phyloP scores from a whole-genome alignment of 2,888 invertebrate genomes.

The Sinhomidia bicolor region DNA sequence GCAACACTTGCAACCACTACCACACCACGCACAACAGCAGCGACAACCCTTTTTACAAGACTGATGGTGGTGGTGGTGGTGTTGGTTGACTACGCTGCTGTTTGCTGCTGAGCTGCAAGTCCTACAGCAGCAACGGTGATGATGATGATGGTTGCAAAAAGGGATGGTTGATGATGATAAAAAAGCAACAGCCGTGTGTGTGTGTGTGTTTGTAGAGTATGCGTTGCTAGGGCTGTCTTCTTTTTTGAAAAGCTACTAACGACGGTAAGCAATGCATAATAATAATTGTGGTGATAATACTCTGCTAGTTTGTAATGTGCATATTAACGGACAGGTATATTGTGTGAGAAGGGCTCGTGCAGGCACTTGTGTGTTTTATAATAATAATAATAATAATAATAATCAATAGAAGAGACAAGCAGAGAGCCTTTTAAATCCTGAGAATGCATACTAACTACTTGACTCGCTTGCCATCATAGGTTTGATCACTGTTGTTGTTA shows the following conservation, averaged over 20 bases:
- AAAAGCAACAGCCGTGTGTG: background rate
- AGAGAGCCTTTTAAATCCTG: background rate
- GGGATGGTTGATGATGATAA: background rate
- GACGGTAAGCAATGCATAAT: background rate
- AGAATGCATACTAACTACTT: too few relatives aligned
- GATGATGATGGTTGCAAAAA: background rate
- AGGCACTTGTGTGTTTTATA: background rate
- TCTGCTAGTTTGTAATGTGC: background rate
- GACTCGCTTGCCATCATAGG: too few relatives aligned
- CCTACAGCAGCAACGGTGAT: background rate
- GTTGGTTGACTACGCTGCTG: background rate
- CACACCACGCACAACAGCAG: background rate
- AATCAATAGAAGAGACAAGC: background rate
- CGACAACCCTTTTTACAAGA: background rate
- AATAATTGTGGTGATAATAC: background rate
- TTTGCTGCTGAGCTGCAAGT: background rate
- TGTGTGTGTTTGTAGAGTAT: background rate
- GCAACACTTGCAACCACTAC: background rate
- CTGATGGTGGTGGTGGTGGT: slow-evolving; percentile 1
- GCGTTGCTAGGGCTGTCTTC: background rate
- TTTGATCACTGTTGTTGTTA: slow-evolving; percentile 1
- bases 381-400: too few relatives aligned
- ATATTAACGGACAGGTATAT: background rate
- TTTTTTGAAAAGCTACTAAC: background rate
- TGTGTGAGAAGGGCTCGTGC: background rate